Conservation (phyloP, 2,888 invertebrate genomes). For the Octodonta nipae region DNA sequence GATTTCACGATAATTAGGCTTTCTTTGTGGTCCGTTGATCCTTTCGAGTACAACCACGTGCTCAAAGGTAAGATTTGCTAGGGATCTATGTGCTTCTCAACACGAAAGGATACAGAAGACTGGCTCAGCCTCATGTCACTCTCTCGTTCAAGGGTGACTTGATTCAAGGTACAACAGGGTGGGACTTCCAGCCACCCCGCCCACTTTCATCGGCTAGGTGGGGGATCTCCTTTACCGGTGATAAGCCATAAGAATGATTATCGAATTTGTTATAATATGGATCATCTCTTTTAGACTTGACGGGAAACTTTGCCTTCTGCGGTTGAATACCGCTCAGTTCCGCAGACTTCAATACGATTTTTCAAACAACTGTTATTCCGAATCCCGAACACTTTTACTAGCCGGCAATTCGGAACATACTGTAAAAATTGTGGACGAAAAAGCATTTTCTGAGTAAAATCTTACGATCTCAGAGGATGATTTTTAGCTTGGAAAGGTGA, state of each 20-base stretch:
- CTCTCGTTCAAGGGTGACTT: constrained; percentile 36
- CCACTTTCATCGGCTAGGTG: constrained; percentile 7
- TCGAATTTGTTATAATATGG: no score
- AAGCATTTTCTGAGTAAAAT: no score
- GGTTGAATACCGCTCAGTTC: no score
- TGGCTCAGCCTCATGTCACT: constrained; percentile 35
- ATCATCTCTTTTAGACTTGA: no score
- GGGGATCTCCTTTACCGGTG: no score
- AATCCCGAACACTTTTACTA: not conserved
- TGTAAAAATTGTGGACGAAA: no score
- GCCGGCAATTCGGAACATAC: no score
- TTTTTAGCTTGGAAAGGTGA: constrained; percentile 10
- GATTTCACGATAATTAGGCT: constrained; percentile 33
- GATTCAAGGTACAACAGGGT: constrained; percentile 31
- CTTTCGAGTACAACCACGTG: constrained; percentile 29
- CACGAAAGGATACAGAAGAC: constrained; percentile 34
- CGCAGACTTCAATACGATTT: no score
- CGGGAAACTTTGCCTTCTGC: no score
- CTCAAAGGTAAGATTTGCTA: constrained; percentile 26
- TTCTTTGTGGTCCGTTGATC: constrained; percentile 30
- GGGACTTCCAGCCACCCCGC: constrained; percentile 17
- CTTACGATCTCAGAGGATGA: constrained; percentile 5
- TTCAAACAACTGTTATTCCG: no score
- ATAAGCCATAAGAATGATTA: no score
- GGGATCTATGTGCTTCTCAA: constrained; percentile 29